Conservation (phyloP, 2,797 vertebrate species). For the Enteromius fasciolatus region DNA sequence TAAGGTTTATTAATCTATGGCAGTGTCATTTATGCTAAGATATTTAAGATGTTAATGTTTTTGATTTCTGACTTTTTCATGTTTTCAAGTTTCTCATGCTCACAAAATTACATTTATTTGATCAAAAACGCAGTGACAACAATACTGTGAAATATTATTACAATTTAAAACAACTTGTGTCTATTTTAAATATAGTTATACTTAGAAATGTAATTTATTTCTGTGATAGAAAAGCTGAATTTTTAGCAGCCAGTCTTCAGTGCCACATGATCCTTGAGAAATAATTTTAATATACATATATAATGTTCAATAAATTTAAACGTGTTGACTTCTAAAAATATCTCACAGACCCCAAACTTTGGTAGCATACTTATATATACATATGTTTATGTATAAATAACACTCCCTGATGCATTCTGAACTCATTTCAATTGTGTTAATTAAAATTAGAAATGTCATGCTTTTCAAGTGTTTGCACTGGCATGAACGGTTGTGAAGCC, state of each 20-base stretch:
- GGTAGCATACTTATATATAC: background rate
- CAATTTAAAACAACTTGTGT: background rate
- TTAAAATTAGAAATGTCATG: constrained; percentile 1
- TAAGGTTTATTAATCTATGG: background rate
- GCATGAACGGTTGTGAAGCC: background rate
- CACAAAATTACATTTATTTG: background rate
- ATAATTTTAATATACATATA: background rate
- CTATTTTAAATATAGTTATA: background rate
- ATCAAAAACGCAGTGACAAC: background rate
- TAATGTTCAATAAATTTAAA: too few relatives aligned
- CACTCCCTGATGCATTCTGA: background rate
- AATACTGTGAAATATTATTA: background rate
- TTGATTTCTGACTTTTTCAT: too few relatives aligned
- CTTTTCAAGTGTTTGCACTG: background rate
- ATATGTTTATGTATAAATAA: background rate
- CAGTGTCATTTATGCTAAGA: background rate
- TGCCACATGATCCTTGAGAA: background rate
- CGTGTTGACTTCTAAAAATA: background rate
- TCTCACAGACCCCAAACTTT: background rate
- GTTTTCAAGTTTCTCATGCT: background rate
- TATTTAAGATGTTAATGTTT: background rate
- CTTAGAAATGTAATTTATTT: background rate
- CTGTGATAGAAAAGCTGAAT: background rate
- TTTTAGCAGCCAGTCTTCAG: background rate
- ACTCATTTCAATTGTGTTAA: background rate